Conservation (phyloP, 2,113 vertebrate genomes). For the Aptenodytes forsteri region DNA sequence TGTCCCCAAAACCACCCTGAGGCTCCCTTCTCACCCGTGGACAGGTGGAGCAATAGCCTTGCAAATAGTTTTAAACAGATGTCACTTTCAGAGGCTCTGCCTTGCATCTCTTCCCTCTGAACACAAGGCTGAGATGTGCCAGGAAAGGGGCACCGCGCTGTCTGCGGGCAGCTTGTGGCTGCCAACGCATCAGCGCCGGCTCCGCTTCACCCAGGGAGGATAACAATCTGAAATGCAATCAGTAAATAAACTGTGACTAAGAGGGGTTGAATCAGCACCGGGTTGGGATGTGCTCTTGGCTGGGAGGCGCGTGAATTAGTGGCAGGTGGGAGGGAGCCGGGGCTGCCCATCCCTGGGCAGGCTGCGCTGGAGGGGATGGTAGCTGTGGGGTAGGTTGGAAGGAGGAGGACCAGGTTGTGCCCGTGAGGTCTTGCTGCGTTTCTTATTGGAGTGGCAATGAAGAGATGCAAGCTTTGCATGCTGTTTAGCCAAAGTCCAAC, state of each 20-base stretch:
- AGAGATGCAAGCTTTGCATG: background rate
- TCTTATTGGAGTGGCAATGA: background rate
- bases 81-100: background rate
- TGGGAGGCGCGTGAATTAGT: fast-evolving
- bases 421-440: background rate
- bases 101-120: background rate
- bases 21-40: background rate
- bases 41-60: background rate
- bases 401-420: background rate
- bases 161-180: background rate
- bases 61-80: background rate
- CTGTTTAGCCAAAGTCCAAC: too few relatives aligned
- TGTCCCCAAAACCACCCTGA: background rate
- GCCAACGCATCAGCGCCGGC: fast-evolving
- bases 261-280: background rate
- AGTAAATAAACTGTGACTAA: background rate
- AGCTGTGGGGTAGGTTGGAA: background rate
- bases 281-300: background rate
- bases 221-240: background rate
- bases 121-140: fast-evolving
- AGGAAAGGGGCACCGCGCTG: fast-evolving
- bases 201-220: background rate
- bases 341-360: background rate
- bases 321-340: fast-evolving
- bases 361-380: background rate